phyloP scores from a whole-genome alignment of 2,113 vertebrate species.

The Arenaria interpres region DNA sequence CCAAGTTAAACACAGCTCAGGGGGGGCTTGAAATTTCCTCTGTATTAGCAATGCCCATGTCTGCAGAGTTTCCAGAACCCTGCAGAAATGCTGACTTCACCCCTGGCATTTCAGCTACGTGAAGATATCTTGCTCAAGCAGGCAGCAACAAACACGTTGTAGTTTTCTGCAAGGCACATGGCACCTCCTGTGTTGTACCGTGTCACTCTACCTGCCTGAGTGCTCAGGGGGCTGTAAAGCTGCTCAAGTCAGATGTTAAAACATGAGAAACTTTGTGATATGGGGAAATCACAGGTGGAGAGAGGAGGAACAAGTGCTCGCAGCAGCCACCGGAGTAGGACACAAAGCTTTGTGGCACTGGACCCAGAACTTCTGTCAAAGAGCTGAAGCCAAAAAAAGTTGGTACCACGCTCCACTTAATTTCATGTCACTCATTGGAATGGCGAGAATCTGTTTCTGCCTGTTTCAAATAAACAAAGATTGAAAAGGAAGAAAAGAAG shows the following conservation, averaged over 20 bases:
- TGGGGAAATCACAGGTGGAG: neutral
- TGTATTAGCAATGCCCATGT: neutral
- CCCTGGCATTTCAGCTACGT: neutral
- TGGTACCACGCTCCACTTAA: neutral
- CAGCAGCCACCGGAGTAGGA: neutral
- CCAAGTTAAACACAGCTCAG: fast-evolving
- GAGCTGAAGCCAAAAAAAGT: neutral
- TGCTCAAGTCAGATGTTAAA: neutral
- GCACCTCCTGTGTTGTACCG: neutral
- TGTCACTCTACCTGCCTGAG: neutral
- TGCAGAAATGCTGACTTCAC: neutral
- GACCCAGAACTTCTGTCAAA: neutral
- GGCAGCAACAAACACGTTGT: neutral
- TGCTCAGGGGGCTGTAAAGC: neutral
- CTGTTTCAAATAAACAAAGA: neutral
- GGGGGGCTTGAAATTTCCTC: neutral
- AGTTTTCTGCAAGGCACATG: neutral
- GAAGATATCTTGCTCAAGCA: neutral
- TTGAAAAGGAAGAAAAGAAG: neutral
- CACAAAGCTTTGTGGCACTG: neutral
- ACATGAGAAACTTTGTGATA: neutral
- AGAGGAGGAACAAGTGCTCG: neutral
- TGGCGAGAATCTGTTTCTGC: fast-evolving
- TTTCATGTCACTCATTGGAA: neutral
- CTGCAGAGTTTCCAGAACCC: neutral